Base-by-base conservation (phyloP, 2,113 vertebrate species). In the Peucedramus taeniatus region DNA sequence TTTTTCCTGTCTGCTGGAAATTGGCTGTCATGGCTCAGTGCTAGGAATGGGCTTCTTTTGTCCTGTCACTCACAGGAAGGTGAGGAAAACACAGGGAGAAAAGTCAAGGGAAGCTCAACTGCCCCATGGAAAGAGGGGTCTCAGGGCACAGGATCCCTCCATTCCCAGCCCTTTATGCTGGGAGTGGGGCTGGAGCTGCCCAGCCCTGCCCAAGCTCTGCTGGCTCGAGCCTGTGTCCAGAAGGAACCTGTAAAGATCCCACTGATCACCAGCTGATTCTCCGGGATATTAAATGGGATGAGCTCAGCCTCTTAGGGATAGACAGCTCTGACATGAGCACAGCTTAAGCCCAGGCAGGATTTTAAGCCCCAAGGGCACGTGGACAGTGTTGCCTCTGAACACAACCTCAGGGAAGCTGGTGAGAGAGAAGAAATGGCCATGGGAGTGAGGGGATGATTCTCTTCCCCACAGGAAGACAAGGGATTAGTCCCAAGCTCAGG, bases 261-360 rank as follows among this genome's bases (percentile, higher is more conserved):
- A 1, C 26, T 50, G 91, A 77, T 93, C 79, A 75, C 44, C 71
- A 20, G 81, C 47, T 53, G 86, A 83, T 91, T 94, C 33, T 15
- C 33, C 0, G 0, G 60, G 92, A 60, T 96, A 90, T 95, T 89
- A 93, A 63, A 18, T 15, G n/a, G 92, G 94, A 96, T 97, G 92
- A 97, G 84, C 94, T 93, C 96, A 64, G 65, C 71, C 84, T 71
- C 90, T 96, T 95, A 95, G 63, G 77, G 90, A 89, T 42, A 86
- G 93, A 76, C 70, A 74, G 93, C 91, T 93, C 83, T 71, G 70
- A 79, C 83, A 83, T 5, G 64, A 90, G 72, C 27, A 13, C 61
- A 71, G 91, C 89, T 96, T 96, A 96, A 95, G 49, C 15, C 70
- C 44, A 7, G 60, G 87, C 37, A 90, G 79, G 80, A 24, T 86